Conservation (phyloP, 2,888 invertebrate genomes). For the Agrochola lota region DNA sequence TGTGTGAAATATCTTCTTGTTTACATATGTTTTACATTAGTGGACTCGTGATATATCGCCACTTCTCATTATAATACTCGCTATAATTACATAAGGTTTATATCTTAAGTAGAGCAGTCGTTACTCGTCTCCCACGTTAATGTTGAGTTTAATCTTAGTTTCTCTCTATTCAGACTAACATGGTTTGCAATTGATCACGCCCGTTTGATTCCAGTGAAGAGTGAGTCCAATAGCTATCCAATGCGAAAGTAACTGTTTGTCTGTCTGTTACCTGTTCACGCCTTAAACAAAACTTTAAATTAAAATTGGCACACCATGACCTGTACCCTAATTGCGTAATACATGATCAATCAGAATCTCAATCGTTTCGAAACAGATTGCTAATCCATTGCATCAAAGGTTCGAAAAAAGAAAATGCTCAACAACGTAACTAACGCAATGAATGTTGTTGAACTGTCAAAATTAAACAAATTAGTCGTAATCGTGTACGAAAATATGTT, state of each 20-base stretch:
- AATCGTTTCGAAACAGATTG: too few relatives aligned
- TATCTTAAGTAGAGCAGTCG: constrained; percentile 22
- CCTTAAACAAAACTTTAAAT: too few relatives aligned
- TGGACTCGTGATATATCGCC: constrained; percentile 35
- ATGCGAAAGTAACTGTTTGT: background rate
- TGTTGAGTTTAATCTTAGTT: constrained; percentile 19
- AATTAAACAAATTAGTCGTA: too few relatives aligned
- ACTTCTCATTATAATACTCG: constrained; percentile 15
- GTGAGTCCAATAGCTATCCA: background rate
- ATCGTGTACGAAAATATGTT: too few relatives aligned
- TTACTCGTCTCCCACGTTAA: constrained; percentile 5
- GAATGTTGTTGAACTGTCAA: too few relatives aligned
- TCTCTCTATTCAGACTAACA: background rate
- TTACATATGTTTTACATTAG: constrained; percentile 61
- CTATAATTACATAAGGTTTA: constrained; percentile 31
- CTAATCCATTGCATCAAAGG: too few relatives aligned
- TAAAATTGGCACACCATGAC: background rate
- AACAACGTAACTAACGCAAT: too few relatives aligned
- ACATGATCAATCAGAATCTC: too few relatives aligned
- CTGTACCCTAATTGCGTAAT: too few relatives aligned
- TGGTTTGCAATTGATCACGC: background rate
- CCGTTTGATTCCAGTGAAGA: background rate
- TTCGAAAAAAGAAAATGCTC: too few relatives aligned
- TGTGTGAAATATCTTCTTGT: constrained; percentile 61
- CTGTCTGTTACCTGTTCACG: background rate